Conservation (phyloP, 2,797 vertebrate genomes). For the Harpagifer antarcticus region DNA sequence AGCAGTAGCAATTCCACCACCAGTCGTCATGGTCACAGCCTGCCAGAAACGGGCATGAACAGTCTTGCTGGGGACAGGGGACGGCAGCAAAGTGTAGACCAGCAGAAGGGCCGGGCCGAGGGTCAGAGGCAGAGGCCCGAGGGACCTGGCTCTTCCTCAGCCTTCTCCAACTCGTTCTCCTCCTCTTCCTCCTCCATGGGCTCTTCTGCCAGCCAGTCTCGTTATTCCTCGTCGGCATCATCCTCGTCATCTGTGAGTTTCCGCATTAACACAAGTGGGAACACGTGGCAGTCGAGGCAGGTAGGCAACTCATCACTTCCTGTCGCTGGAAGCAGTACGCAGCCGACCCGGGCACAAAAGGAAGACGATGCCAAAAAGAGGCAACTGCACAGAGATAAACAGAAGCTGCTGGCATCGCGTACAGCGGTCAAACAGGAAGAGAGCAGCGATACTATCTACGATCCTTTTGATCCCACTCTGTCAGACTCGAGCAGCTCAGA, state of each 20-base stretch:
- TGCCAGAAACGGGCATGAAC: constrained; percentile 87
- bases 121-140: constrained; percentile 64
- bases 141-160: constrained; percentile 58
- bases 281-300: constrained; percentile 85
- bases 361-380: constrained; percentile 81
- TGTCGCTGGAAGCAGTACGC: constrained; percentile 60
- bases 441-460: constrained; percentile 90
- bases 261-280: constrained; percentile 93
- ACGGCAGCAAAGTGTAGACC: constrained; percentile 79
- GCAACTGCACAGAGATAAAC: constrained; percentile 75
- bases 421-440: constrained; percentile 78
- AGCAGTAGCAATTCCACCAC: constrained; percentile 42
- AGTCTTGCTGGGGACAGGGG: constrained; percentile 90
- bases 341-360: constrained; percentile 83
- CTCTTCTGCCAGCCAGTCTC: constrained; percentile 46
- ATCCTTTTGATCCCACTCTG: constrained; percentile 95
- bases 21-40: constrained; percentile 50
- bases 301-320: constrained; percentile 70
- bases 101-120: constrained; percentile 71
- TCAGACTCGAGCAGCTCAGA: constrained; percentile 91
- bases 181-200: constrained; percentile 68
- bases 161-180: constrained; percentile 78
- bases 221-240: constrained; percentile 67
- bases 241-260: constrained; percentile 90
- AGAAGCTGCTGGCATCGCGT: constrained; percentile 70